Base-by-base conservation (phyloP, 2,888 invertebrate species). In the Anagyrus pseudococci region DNA sequence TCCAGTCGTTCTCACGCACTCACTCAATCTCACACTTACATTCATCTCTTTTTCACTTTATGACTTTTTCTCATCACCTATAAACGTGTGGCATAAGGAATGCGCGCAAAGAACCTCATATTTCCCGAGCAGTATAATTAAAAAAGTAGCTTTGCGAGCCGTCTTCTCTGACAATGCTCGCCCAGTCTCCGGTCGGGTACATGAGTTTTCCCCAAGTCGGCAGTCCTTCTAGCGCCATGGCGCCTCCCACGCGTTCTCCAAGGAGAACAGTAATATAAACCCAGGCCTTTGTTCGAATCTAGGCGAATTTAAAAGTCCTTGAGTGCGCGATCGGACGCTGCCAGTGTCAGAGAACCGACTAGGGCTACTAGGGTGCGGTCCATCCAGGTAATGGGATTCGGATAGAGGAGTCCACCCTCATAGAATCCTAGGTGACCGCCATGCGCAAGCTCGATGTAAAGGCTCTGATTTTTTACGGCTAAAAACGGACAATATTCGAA, bases 371-470 rank as follows among this genome's bases (percentile, higher is more conserved):
- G 83, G 0, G 94, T 89, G 47, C 93, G 88, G 83, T 97, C 96
- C 64, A 96, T 83, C 97, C 97, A 97, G 63, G 95, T 95, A 61
- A 95, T 90, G 0, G 93, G 91, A 77, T 94, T 92, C 0, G 96
- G 96, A 80, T 93, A 91, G 1, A 95, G 77, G 25, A 91, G 82
- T 19, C 94, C 94, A 10, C 95, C 95, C 82, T 97, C 96, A 79
- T 95, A 95, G 82, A 94, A 97, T 20, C 96, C 97, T 68, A 97
- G 85, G 82, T 97, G 97, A 3, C 97, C 97, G 13, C 97, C 97
- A 79, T 96, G 96, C 10, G 93, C 89, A 23, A 94, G 83, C 78
- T 93, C 91, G 58, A 95, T 83, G 76, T 90, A 94, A 71, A 94
- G 85, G 2, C 86, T 84, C 71, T 89, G 89, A 53, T 85, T 85